Evolutionary conservation across 1,140 invertebrate species (phyloP).

Genomic region (Cotesia glomerata): DNA sequence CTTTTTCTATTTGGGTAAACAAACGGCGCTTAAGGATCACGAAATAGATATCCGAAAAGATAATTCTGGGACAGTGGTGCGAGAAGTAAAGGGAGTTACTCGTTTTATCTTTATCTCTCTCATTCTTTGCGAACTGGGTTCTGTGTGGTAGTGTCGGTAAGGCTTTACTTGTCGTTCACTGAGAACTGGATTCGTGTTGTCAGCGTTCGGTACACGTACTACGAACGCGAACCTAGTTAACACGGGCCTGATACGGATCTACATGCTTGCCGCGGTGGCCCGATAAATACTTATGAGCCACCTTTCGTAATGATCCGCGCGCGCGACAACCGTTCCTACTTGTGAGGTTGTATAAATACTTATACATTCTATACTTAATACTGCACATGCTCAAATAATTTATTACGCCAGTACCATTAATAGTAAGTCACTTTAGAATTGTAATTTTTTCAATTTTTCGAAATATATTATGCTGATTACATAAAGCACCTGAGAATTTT

Average conservation of each 20-base stretch:
- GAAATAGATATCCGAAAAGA: slow-evolving; percentile 19
- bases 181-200: slow-evolving; percentile 36
- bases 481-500: no score
- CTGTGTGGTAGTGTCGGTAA: slow-evolving; percentile 1
- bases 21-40: slow-evolving; percentile 1
- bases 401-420: background rate
- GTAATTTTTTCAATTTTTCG: no score
- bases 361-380: background rate
- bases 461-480: no score
- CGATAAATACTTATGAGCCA: slow-evolving; percentile 45
- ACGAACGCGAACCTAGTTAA: slow-evolving; percentile 43
- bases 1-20: background rate
- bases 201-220: slow-evolving; percentile 32
- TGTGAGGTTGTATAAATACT: background rate
- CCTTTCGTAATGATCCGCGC: slow-evolving; percentile 35
- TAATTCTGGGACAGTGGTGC: background rate
- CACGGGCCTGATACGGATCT: slow-evolving; percentile 42
- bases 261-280: slow-evolving; percentile 37
- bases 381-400: background rate
- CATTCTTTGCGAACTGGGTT: background rate
- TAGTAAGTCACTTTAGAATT: no score
- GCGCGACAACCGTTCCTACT: slow-evolving; percentile 6
- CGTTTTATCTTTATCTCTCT: background rate
- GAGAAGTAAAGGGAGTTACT: background rate
- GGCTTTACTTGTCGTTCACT: slow-evolving; percentile 3